Evolutionary conservation across 1,140 invertebrate species (phyloP), one percentile per base, ranked within the genome.

Genomic region (Pseudomyrmex concolor): DNA sequence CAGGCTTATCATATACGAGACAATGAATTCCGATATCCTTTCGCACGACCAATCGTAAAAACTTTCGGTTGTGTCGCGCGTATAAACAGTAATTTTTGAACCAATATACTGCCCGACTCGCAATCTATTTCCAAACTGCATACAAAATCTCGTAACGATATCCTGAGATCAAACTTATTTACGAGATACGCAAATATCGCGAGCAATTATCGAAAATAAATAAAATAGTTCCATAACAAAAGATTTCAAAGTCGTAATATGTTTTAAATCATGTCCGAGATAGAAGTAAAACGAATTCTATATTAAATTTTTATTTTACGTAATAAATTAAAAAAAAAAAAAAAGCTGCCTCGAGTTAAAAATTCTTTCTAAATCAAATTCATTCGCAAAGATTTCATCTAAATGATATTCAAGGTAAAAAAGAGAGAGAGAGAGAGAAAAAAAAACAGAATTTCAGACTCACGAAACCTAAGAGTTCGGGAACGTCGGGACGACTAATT

Each of bases 401-500:
- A 50, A 50, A 50, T 48, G 48, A 45, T 10, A 73, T 74, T 74
- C 0, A 15, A 72, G 5, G 5, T 0, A 34, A 25, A 25, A n/a
- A n/a, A n/a, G 4, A 34, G 5, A 34, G 25, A 34, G 25, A 25
- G 25, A 25, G 25, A 25, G 25, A 25, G 25, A 3, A n/a, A 4
- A 43, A n/a, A 5, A 74, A n/a, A 74, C 10, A n/a, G 4, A 74
- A 34, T 74, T 34, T 25, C n/a, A 45, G 8, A 7, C 8, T 22
- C 7, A 43, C 50, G 63, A 54, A 54, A 76, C 25, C 48, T 19
- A 17, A 10, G 25, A 68, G 17, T 48, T 43, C n/a, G n/a, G 17
- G 19, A 68, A 68, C 34, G 3, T 70, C 54, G 19, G n/a, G 67
- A 54, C 50, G 19, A 64, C 45, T 80, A 80, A 50, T 80, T 71